A percentile compares a stretch with the other conserved stretches of the same genome.
phyloP scores from a whole-genome alignment of 2,113 vertebrate species.

The Rhinichthys klamathensis region DNA sequence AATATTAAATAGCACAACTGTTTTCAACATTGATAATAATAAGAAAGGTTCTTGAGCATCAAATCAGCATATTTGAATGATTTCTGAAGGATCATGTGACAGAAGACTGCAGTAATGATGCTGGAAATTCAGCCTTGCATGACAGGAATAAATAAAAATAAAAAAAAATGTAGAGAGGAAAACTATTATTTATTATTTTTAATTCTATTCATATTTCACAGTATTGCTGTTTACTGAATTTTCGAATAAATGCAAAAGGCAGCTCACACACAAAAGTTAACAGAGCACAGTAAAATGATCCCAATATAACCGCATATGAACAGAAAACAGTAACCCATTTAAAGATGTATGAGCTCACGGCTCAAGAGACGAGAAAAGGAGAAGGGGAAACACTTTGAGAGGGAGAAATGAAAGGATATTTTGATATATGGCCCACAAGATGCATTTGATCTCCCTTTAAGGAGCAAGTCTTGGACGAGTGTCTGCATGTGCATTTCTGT shows the following conservation, averaged over 20 bases:
- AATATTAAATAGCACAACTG: not conserved
- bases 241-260: not conserved
- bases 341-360: slow-evolving; percentile 39
- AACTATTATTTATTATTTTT: too few species aligned
- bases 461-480: not conserved
- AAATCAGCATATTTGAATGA: not conserved
- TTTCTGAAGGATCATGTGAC: not conserved
- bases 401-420: slow-evolving; percentile 19
- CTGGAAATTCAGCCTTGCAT: too few species aligned
- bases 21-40: not conserved
- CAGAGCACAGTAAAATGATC: slow-evolving; percentile 13
- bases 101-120: not conserved
- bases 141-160: too few species aligned
- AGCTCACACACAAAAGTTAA: not conserved
- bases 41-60: not conserved
- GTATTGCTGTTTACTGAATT: too few species aligned
- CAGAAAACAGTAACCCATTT: slow-evolving; percentile 39
- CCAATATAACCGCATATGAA: slow-evolving; percentile 30
- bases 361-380: slow-evolving; percentile 14
- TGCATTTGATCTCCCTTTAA: slow-evolving; percentile 40
- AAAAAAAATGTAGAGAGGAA: too few species aligned
- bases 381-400: slow-evolving; percentile 27
- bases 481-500: slow-evolving; percentile 14
- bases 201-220: too few species aligned
- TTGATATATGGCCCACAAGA: slow-evolving; percentile 7